These are phyloP conservation scores for Lynx canadensis DNA, from an alignment of 2,113 vertebrate species.

Conservation along the genomic window DNA sequence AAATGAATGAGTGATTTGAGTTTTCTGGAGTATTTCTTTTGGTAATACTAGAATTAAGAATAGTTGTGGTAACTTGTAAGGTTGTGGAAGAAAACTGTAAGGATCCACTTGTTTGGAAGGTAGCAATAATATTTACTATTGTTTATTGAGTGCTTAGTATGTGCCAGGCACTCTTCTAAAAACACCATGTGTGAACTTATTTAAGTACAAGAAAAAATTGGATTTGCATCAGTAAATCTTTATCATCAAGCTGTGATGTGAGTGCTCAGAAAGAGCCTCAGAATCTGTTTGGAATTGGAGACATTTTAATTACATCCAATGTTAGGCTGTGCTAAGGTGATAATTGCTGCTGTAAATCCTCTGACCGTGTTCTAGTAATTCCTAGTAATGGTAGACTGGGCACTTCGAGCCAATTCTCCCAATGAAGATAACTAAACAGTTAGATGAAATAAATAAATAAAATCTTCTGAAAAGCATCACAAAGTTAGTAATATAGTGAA, in stretches of 20 bases:
- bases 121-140: not conserved
- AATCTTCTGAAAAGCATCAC: not conserved
- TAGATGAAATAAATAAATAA: not conserved
- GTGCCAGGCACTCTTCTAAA: not conserved
- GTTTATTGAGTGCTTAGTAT: not conserved
- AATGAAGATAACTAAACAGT: not conserved
- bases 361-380: not conserved
- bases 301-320: conserved; percentile 7
- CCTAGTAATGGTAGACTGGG: not conserved
- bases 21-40: conserved; percentile 45
- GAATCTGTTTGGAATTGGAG: not conserved
- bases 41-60: not conserved
- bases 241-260: not conserved
- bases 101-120: not conserved
- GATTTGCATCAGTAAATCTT: not conserved
- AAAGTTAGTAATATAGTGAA: not conserved
- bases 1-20: not conserved
- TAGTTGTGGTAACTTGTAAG: not conserved
- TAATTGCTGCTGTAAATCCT: not conserved
- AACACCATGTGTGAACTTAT: not conserved
- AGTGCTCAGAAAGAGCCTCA: not conserved
- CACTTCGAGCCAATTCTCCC: not conserved
- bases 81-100: not conserved
- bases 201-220: conserved; percentile 34
- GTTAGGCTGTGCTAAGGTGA: not conserved